phyloP scores from a whole-genome alignment of 2,113 vertebrate species.

The Dissostichus mawsoni region DNA sequence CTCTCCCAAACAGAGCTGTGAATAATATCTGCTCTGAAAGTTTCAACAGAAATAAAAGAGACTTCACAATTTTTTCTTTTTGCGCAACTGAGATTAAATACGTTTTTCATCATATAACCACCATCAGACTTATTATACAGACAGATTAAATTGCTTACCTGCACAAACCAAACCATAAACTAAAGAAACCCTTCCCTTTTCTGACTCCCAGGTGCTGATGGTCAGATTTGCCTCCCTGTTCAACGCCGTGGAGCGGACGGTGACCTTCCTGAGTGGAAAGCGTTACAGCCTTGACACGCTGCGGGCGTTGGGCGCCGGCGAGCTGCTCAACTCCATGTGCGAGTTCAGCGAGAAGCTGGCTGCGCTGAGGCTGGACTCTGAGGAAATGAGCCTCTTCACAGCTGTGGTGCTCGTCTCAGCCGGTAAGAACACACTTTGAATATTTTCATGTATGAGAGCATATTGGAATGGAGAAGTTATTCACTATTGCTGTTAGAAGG shows the following conservation, averaged over 20 bases:
- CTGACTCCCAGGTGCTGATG: slow-evolving; percentile 91
- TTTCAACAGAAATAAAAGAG: slow-evolving; percentile 23
- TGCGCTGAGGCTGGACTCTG: slow-evolving; percentile 90
- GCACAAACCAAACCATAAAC: background rate
- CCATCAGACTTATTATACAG: background rate
- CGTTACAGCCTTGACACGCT: slow-evolving; percentile 92
- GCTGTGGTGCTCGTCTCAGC: slow-evolving; percentile 97
- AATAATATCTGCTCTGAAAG: slow-evolving; percentile 48
- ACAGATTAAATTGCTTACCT: background rate
- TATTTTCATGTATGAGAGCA: background rate
- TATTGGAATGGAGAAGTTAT: background rate
- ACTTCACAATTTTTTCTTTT: background rate
- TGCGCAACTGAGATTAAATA: background rate
- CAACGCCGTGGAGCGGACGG: slow-evolving; percentile 91
- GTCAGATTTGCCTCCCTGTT: slow-evolving; percentile 96
- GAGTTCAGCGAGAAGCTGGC: slow-evolving; percentile 98
- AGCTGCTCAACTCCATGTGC: slow-evolving; percentile 97
- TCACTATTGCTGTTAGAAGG: no score
- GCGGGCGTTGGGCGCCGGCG: slow-evolving; percentile 92
- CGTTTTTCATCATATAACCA: background rate
- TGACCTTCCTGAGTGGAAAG: slow-evolving; percentile 96
- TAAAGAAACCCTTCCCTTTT: background rate
- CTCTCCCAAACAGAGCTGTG: slow-evolving; percentile 9
- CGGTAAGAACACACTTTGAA: slow-evolving; percentile 82
- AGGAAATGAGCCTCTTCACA: slow-evolving; percentile 97